Conservation (phyloP, 2,888 invertebrate species). For the Oscheius onirici region DNA sequence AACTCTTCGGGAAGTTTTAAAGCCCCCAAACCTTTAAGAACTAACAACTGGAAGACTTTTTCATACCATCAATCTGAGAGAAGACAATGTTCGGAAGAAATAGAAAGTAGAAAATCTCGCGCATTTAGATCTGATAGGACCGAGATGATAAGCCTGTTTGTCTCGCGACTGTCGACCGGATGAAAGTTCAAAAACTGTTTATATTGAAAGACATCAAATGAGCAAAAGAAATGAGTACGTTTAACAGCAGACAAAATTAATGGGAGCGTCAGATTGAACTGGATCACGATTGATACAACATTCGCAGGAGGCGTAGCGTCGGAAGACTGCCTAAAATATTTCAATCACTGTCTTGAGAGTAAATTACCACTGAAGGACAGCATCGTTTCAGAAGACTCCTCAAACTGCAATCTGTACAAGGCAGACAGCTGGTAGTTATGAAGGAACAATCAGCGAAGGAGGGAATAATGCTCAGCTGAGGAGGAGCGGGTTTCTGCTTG, state of each 20-base stretch:
- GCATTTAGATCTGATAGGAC: not conserved
- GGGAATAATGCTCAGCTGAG: slow-evolving; percentile 5
- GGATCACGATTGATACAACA: slow-evolving; percentile 22
- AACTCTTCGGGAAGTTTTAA: slow-evolving; percentile 15
- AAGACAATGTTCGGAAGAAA: not conserved
- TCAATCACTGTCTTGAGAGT: not conserved
- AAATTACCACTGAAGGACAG: slow-evolving; percentile 20
- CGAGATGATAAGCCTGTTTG: slow-evolving; percentile 11
- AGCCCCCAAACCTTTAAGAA: slow-evolving; percentile 5
- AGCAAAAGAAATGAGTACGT: not conserved
- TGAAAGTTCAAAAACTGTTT: not conserved
- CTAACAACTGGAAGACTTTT: no score
- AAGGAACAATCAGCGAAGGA: slow-evolving; percentile 26
- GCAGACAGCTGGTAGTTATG: slow-evolving; percentile 12
- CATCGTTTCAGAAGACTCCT: slow-evolving; percentile 10
- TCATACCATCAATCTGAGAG: not conserved
- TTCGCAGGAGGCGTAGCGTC: slow-evolving; percentile 13
- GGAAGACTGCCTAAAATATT: slow-evolving; percentile 8
- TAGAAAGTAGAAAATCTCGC: slow-evolving; percentile 19
- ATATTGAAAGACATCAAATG: not conserved
- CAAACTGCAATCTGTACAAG: slow-evolving; percentile 31
- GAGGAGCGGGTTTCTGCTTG: slow-evolving; percentile 9
- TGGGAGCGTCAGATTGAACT: slow-evolving; percentile 11
- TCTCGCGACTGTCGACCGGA: not conserved
- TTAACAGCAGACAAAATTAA: slow-evolving; percentile 27